Base-by-base conservation (phyloP, 2,888 invertebrate species). In the Campoplex nolae region DNA sequence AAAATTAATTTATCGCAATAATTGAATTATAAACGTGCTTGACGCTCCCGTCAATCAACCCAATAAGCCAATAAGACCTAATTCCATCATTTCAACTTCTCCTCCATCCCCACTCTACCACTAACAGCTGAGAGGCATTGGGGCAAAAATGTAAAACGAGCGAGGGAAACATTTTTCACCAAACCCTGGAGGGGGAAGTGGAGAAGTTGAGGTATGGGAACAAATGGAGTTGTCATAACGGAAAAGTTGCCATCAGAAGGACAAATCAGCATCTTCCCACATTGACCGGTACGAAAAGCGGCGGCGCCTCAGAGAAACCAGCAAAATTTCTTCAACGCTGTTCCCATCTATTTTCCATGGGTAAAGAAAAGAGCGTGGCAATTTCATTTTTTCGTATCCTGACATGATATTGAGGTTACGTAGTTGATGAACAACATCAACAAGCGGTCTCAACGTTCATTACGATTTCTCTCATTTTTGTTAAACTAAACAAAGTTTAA, bases 371-470 rank as follows among this genome's bases (percentile, higher is more conserved):
- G 28, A 58, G 58, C 58, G 58, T 58, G 58, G 58, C 13, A 58
- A 13, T 32, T 56, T 58, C 58, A 28, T 28, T 23, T 32, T 32
- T 11, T 28, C n/a, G 28, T 58, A 28, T 23, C 13, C 58, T 32
- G 58, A 58, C 58, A 58, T 32, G 58, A 28, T 48, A 71, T 45
- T 71, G 71, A 71, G 71, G 71, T 71, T 71, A 71, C 71, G 51
- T 71, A 71, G 71, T 71, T 32, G 71, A 71, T 71, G 71, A 51
- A 58, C 71, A 71, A 71, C 48, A 71, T 71, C 71, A 71, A 71
- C 71, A 71, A 71, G 71, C 48, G 71, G 13, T 32, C 71, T 23
- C 18, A 71, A 71, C 48, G 9, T 70, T 45, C 45, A 8, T 16
- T 48, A 71, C 23, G 2, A 71, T 71, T 71, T 48, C 48, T 48